Evolutionary conservation across 2,888 invertebrate genomes (phyloP), one percentile per base, ranked within the genome.

Genomic region (Papilio demoleus): DNA sequence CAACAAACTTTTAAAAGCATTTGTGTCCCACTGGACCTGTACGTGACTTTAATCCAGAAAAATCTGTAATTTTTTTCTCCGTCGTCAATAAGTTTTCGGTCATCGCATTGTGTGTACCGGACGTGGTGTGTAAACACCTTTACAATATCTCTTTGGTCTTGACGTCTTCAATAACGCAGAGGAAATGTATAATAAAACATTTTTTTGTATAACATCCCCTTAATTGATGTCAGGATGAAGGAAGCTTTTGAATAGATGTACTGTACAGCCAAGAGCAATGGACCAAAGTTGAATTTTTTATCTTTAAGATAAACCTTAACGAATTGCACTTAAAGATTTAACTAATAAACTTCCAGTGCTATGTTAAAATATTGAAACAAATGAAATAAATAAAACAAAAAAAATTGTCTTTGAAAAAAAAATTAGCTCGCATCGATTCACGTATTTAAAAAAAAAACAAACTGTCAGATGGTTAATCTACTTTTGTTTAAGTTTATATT

Each of bases 81-180:
- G 53, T 62, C 65, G 62, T 59, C 38, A 53, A 65, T 58, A 45
- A 47, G 17, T 34, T 65, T 50, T 62, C 56, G 40, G 24, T 40
- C 38, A 22, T 31, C 45, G 27, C 27, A 62, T 59, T 65, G 65
- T 64, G 59, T 40, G 58, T 45, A 70, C 68, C 70, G 72, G 71
- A 71, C 69, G 68, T 64, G 71, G 70, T 70, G 68, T 71, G 72
- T 72, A 72, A 72, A 72, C 72, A 72, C 69, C 67, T 70, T 71
- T 70, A 65, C 65, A 69, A 67, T 67, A 71, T 70, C 69, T 24
- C 68, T 45, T 12, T 40, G 36, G 59, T 19, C 38, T 31, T 36
- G n/a, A 53, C 42, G 60, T 68, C 65, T 42, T 60, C 68, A 50
- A 22, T 65, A 65, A 65, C 59, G 65, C 59, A 68, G 19, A 68